These are phyloP conservation scores for Stichopus horrens DNA, from an alignment of 53 echinoderm and acorn worm genomes.

Conservation along the genomic window DNA sequence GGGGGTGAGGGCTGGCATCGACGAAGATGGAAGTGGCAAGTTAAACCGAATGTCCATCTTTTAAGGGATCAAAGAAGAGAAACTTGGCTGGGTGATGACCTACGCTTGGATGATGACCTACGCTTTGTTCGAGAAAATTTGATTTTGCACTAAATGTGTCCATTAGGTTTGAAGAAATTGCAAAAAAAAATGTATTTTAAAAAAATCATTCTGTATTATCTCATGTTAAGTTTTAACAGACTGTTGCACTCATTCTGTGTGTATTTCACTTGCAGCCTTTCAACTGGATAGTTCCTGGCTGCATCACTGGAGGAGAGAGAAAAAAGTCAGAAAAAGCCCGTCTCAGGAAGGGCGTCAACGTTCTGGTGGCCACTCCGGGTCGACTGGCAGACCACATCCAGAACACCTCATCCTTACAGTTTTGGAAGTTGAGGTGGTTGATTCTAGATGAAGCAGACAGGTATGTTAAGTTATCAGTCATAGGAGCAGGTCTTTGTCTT, in stretches of 20 bases:
- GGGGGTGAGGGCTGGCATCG: no score
- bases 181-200: no score
- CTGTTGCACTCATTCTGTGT: neutral
- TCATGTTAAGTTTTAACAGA: neutral
- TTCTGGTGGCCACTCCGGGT: conserved; percentile 93
- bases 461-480: conserved; percentile 25
- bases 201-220: neutral
- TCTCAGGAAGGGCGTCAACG: conserved; percentile 83
- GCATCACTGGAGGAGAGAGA: conserved; percentile 91
- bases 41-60: no score
- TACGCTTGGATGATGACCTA: no score
- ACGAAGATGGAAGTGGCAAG: no score
- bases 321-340: conserved; percentile 95
- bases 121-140: no score
- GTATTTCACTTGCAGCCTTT: conserved; percentile 65
- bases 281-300: conserved; percentile 93
- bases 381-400: conserved; percentile 86
- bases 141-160: no score
- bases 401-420: conserved; percentile 61
- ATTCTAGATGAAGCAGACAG: conserved; percentile 96
- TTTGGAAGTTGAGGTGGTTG: conserved; percentile 68
- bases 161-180: no score
- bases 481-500: no score
- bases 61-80: no score
- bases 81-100: no score